Evolutionary conservation across 2,888 invertebrate species (phyloP).

Genomic region (Seladonia tumulorum): DNA sequence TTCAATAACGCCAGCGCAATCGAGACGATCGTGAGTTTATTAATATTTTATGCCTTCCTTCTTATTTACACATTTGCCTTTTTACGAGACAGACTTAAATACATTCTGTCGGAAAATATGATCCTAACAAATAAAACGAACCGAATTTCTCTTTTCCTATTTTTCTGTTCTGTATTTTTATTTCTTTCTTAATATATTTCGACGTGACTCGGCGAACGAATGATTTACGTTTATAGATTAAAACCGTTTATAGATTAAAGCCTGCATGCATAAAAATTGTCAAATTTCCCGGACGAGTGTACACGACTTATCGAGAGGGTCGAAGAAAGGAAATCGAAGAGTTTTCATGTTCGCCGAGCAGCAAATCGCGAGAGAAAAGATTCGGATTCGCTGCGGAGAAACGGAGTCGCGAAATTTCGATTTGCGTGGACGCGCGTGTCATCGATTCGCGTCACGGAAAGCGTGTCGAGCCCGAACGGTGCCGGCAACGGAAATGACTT

Average conservation of each 20-base stretch:
- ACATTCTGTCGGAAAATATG: too few relatives aligned
- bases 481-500: conserved; percentile 10
- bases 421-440: not conserved
- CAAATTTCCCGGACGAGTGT: not conserved
- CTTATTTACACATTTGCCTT: too few relatives aligned
- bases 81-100: too few relatives aligned
- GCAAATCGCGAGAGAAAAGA: not conserved
- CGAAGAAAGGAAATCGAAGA: not conserved
- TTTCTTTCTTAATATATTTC: not conserved
- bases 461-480: conserved; percentile 9
- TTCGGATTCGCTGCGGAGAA: not conserved
- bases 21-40: too few relatives aligned
- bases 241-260: not conserved
- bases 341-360: not conserved
- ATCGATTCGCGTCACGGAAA: conserved; percentile 4
- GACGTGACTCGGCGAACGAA: not conserved
- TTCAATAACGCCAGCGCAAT: too few relatives aligned
- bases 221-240: not conserved
- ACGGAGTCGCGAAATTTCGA: not conserved
- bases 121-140: too few relatives aligned
- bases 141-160: too few relatives aligned
- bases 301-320: not conserved
- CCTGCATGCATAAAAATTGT: not conserved
- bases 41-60: too few relatives aligned
- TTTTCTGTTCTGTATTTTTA: too few relatives aligned